These are phyloP conservation scores for Lymantria dispar DNA, from an alignment of 2,888 invertebrate species.

Conservation along the genomic window DNA sequence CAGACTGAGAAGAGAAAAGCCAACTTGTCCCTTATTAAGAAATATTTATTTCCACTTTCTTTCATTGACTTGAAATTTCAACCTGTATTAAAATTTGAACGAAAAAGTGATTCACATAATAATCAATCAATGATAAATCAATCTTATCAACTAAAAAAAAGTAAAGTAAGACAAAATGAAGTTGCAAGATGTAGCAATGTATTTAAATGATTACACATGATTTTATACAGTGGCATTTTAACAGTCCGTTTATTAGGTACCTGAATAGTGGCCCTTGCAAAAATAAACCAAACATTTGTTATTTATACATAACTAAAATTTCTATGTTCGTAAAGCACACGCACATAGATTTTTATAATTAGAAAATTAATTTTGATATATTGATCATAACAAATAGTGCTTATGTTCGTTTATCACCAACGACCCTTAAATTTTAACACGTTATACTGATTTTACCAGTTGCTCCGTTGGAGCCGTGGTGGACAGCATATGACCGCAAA, in stretches of 20 bases:
- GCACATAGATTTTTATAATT: neutral
- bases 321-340: neutral
- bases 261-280: conserved; percentile 13
- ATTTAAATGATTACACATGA: conserved; percentile 8
- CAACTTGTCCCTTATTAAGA: too few relatives aligned
- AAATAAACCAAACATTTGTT: conserved; percentile 7
- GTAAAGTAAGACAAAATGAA: conserved; percentile 3
- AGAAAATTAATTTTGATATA: too few relatives aligned
- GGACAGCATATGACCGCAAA: too few relatives aligned
- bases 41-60: too few relatives aligned
- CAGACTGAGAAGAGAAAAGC: too few relatives aligned
- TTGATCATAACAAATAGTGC: too few relatives aligned
- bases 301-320: neutral
- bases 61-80: neutral
- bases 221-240: conserved; percentile 1
- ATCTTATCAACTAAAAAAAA: conserved; percentile 23
- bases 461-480: too few relatives aligned
- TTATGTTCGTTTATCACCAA: too few relatives aligned
- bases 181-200: conserved; percentile 6
- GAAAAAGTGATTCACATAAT: neutral
- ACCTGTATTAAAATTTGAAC: neutral
- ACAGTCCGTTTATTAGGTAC: conserved; percentile 18
- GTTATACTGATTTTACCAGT: too few relatives aligned
- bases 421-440: too few relatives aligned
- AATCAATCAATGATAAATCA: conserved; percentile 20